Evolutionary conservation across 2,888 invertebrate genomes (phyloP), one percentile per base, ranked within the genome.

Genomic region (Uropetala carovei): DNA sequence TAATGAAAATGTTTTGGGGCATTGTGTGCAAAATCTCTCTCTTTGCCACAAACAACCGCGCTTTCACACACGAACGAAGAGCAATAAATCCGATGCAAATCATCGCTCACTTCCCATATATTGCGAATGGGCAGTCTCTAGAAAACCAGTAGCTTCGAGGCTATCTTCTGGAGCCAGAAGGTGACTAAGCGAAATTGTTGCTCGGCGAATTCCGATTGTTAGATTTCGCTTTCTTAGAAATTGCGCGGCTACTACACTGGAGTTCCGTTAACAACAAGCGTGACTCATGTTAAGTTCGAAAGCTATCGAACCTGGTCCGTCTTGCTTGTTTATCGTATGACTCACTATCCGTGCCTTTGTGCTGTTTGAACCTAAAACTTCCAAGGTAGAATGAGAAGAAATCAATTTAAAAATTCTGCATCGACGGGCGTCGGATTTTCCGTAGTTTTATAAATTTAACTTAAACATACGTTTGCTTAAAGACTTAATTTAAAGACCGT

Each of bases 251-350:
- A 75, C 75, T n/a, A n/a, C 18, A 57, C 56, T n/a, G 83, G n/a
- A 83, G 43, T n/a, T n/a, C n/a, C n/a, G n/a, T n/a, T n/a, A n/a
- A n/a, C n/a, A 83, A 56, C 43, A 57, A 83, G 83, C 83, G 83
- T 83, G 83, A 83, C 83, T 57, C 57, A 4, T 57, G 56, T 83
- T 83, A n/a, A 56, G 43, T 43, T 43, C 43, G 43, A 43, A 43
- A 43, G 43, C 43, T 43, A 43, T 43, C 43, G 43, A 43, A 43
- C 43, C 43, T 43, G 43, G 5, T 43, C 43, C 43, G 43, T 43
- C 43, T 43, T 43, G 43, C 43, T 43, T 3, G 43, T 43, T 43
- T 43, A 43, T 43, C 43, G 43, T 43, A 43, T 43, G 43, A 43
- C 43, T 43, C 43, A 43, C 43, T 43, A 43, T 43, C 5, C 43